These are phyloP conservation scores for Mormyrops attenuatus DNA, from an alignment of 2,797 vertebrate genomes.

Conservation along the genomic window DNA sequence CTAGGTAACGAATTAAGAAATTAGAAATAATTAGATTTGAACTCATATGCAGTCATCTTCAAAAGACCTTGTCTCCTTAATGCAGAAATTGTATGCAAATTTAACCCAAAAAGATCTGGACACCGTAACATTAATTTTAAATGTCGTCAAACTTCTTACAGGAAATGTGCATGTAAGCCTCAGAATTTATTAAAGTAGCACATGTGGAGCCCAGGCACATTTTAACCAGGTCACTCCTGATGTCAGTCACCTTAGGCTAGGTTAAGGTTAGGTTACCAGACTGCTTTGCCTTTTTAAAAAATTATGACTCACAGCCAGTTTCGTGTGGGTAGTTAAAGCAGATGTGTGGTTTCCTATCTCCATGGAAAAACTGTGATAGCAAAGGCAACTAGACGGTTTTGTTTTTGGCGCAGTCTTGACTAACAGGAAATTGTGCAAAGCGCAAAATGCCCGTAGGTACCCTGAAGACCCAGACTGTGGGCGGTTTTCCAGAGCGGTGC, in stretches of 20 bases:
- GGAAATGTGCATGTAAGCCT: background rate
- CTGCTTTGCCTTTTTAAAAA: background rate
- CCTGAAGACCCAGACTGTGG: background rate
- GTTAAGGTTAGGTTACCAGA: background rate
- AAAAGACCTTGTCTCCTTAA: background rate
- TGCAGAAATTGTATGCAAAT: background rate
- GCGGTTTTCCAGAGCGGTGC: background rate
- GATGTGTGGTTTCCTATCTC: background rate
- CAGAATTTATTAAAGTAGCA: background rate
- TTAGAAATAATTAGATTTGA: background rate
- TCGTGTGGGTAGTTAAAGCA: background rate
- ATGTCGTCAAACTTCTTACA: background rate
- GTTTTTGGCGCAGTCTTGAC: background rate
- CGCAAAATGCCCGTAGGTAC: background rate
- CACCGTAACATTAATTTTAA: background rate
- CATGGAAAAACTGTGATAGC: background rate
- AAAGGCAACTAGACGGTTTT: background rate
- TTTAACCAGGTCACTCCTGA: background rate
- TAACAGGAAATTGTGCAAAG: background rate
- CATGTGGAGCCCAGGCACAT: background rate
- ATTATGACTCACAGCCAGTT: background rate
- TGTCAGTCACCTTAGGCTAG: background rate
- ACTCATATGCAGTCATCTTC: background rate
- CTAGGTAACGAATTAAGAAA: background rate
- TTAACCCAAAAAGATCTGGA: background rate